A percentile compares a stretch with the other conserved stretches of the same genome.
phyloP scores from a whole-genome alignment of 1,140 invertebrate species.

The Caenorhabditis briggsae region DNA sequence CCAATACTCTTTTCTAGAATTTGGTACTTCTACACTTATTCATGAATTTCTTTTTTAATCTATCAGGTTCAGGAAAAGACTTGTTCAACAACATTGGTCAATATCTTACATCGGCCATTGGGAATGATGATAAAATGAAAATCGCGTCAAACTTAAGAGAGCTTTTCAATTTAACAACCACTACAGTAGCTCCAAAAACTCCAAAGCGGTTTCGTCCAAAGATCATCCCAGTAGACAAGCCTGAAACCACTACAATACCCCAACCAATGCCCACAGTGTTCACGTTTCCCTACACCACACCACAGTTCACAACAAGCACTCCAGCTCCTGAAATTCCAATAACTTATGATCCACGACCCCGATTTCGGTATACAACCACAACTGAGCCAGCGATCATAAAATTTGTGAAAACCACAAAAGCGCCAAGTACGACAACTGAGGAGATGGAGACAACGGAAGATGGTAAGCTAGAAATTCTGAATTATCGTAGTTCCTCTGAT shows the following conservation, averaged over 20 bases:
- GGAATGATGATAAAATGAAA: constrained; percentile 33
- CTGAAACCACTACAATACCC: neutral
- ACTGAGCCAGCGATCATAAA: constrained; percentile 26
- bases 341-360: constrained; percentile 23
- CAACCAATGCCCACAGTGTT: neutral
- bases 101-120: constrained; percentile 9
- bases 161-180: constrained; percentile 29
- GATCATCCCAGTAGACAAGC: constrained; percentile 34
- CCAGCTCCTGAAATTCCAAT: neutral
- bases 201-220: constrained; percentile 2
- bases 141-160: constrained; percentile 19
- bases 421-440: neutral
- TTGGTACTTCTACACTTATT: neutral
- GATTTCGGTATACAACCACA: constrained; percentile 28
- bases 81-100: constrained; percentile 49
- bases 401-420: constrained; percentile 30
- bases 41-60: neutral
- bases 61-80: constrained; percentile 47
- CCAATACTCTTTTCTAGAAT: constrained; percentile 32
- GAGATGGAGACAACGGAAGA: constrained; percentile 11
- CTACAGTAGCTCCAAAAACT: neutral
- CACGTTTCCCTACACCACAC: constrained; percentile 22
- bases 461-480: neutral
- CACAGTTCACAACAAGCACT: constrained; percentile 16
- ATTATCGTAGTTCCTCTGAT: too few relatives aligned